A percentile compares a stretch with the other conserved stretches of the same genome.
These are phyloP conservation scores for Hucho hucho DNA, from an alignment of 2,113 vertebrate species.

Conservation along the genomic window DNA sequence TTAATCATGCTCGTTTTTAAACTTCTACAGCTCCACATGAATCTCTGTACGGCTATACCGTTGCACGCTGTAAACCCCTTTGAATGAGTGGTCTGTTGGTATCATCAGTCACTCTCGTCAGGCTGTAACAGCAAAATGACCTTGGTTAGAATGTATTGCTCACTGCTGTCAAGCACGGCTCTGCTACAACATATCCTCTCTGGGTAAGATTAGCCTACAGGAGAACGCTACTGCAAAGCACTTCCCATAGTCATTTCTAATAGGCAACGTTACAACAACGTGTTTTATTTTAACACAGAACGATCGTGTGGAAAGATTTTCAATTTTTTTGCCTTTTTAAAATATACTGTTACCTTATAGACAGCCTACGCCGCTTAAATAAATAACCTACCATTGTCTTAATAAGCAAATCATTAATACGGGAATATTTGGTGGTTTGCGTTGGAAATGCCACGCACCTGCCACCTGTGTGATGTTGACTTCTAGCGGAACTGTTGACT, in stretches of 20 bases:
- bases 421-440: no score
- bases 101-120: not conserved
- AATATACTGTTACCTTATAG: no score
- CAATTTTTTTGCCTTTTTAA: no score
- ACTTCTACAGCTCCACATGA: not conserved
- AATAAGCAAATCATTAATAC: no score
- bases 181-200: not conserved
- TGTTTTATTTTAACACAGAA: no score
- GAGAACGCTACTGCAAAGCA: not conserved
- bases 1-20: not conserved
- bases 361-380: no score
- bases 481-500: not conserved
- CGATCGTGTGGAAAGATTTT: no score
- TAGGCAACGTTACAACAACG: no score
- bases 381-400: no score
- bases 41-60: not conserved
- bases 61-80: not conserved
- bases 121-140: constrained; percentile 39
- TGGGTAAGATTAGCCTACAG: not conserved
- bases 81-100: constrained; percentile 1
- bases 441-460: not conserved
- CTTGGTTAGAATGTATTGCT: constrained; percentile 57
- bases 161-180: constrained; percentile 25
- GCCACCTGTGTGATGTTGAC: no score
- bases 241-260: no score